Base-by-base conservation (phyloP, 1,140 invertebrate genomes). In the Hyposmocoma kahamanoa region DNA sequence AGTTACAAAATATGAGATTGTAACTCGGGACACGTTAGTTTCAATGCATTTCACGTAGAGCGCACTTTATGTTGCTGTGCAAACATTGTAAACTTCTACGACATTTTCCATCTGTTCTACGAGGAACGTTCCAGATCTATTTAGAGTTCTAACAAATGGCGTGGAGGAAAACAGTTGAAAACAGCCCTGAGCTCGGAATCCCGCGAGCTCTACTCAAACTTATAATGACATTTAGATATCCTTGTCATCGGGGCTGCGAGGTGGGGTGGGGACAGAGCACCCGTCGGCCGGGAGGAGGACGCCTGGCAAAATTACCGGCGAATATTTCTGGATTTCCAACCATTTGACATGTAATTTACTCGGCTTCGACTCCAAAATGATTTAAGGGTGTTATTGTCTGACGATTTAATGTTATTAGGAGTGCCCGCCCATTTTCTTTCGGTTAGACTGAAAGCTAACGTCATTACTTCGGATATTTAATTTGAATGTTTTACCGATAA, bases 151-250 rank as follows among this genome's bases (percentile, higher is more conserved):
- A n/a, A n/a, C 55, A 64, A 70, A 75, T 59, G 51, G 53, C 56
- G 54, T 68, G 73, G 66, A 51, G 57, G 56, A 58, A 59, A 64
- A 56, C 57, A 52, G 53, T 65, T 64, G 59, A 50, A 70, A 78
- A 72, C 64, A 59, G 67, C 68, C 66, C 47, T 56, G 57, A 54
- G 67, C 64, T 42, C 62, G 60, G 64, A 70, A 71, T 64, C 67
- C 64, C 57, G n/a, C 47, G 64, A 55, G 62, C 63, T 65, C 60
- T 68, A 64, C 66, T 76, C 66, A 65, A 81, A 84, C 69, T 81
- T 78, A 80, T 84, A 84, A 84, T 81, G 77, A 81, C 75, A 80
- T 84, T 84, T 84, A 73, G 76, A 84, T 81, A 75, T 79, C 70
- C 75, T 67, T 78, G 77, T 77, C 75, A 79, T 59, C 62, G 58